Evolutionary conservation across 2,888 invertebrate genomes (phyloP).

Genomic region (Parnassius smintheus): DNA sequence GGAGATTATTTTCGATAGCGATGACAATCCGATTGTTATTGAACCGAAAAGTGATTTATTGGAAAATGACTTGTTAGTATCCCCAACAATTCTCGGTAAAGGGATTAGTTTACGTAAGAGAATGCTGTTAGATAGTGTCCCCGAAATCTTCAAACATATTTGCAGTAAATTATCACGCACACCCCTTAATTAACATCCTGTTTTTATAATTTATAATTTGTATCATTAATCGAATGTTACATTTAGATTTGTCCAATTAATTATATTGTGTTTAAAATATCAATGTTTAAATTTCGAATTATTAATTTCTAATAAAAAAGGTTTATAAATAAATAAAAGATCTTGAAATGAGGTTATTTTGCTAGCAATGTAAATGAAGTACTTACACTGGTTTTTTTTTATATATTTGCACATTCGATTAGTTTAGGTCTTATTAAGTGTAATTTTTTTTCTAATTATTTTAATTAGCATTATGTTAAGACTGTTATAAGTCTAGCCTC

Average conservation of each 20-base stretch:
- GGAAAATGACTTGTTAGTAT: conserved; percentile 38
- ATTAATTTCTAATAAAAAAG: background rate
- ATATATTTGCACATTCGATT: background rate
- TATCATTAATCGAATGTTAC: background rate
- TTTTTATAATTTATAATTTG: conserved; percentile 1
- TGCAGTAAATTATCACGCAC: conserved; percentile 51
- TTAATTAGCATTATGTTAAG: conserved; percentile 51
- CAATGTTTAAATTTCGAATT: background rate
- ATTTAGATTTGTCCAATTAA: no score
- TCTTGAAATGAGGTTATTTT: background rate
- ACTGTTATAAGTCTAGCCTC: conserved; percentile 55
- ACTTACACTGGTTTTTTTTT: background rate
- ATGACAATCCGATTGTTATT: conserved; percentile 65
- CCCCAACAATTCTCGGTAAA: conserved; percentile 32
- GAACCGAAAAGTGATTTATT: conserved; percentile 44
- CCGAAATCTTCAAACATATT: conserved; percentile 53
- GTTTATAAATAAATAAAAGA: background rate
- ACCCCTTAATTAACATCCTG: conserved; percentile 38
- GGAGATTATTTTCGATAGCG: conserved; percentile 71
- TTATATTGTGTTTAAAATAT: background rate
- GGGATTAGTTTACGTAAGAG: conserved; percentile 44
- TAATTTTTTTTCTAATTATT: conserved; percentile 10
- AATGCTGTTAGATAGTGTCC: conserved; percentile 49
- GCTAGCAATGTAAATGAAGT: background rate
- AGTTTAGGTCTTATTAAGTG: background rate